phyloP scores from a whole-genome alignment of 2,113 vertebrate genomes.

The Anoura caudifer region DNA sequence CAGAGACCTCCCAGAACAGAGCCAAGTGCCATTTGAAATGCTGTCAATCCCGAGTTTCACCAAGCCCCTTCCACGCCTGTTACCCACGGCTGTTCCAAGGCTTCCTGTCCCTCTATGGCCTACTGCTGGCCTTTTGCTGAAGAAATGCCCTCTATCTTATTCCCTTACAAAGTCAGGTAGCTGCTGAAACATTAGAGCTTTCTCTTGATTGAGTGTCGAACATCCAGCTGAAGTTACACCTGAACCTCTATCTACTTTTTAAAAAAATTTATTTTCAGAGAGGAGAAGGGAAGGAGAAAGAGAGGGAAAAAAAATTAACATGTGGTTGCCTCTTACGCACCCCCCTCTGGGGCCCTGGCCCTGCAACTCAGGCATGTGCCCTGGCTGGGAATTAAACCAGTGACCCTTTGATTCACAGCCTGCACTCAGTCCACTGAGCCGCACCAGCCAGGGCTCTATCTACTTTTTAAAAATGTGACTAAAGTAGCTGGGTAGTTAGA shows the following conservation, averaged over 20 bases:
- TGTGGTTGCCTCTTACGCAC: too few species aligned
- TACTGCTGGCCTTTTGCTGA: neutral
- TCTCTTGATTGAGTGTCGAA: neutral
- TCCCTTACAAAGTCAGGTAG: neutral
- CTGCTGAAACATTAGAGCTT: neutral
- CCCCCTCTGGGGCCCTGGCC: too few species aligned
- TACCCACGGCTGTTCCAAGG: neutral
- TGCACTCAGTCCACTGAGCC: too few species aligned
- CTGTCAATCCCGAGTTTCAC: neutral
- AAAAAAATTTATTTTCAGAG: neutral
- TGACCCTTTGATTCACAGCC: too few species aligned
- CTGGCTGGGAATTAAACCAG: too few species aligned
- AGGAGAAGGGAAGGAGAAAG: too few species aligned
- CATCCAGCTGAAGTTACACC: neutral
- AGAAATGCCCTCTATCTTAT: neutral
- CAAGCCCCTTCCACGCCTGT: neutral
- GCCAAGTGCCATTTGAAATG: too few species aligned
- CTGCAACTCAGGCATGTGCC: too few species aligned
- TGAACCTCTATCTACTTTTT: neutral
- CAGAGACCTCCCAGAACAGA: neutral
- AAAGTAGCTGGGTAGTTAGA: neutral
- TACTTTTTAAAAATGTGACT: neutral
- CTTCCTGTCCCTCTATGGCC: neutral
- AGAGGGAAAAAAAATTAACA: too few species aligned
- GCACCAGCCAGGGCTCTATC: too few species aligned